Evolutionary conservation across 2,113 vertebrate genomes (phyloP).

Genomic region (Zingel zingel): DNA sequence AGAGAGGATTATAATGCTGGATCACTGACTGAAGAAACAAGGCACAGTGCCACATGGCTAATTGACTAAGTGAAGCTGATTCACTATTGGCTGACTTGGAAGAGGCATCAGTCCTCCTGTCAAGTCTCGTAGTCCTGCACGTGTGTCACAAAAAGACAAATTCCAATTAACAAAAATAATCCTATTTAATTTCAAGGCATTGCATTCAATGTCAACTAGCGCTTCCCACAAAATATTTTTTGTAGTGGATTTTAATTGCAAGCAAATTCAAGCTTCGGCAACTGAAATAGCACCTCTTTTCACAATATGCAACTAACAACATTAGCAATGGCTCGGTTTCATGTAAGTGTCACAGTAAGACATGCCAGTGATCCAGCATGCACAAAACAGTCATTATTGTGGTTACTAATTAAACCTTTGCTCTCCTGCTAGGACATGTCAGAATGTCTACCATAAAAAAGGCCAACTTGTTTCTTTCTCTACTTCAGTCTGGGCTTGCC

Average conservation of each 20-base stretch:
- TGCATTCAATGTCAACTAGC: slow-evolving; percentile 18
- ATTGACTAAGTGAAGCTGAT: slow-evolving; percentile 46
- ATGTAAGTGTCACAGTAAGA: background rate
- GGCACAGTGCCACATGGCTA: slow-evolving; percentile 48
- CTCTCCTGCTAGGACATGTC: background rate
- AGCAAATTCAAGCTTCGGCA: background rate
- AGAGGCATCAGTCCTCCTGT: slow-evolving; percentile 33
- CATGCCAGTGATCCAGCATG: background rate
- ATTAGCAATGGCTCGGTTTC: background rate
- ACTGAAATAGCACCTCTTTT: background rate
- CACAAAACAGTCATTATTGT: background rate
- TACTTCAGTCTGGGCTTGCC: background rate
- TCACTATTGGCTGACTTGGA: slow-evolving; percentile 37
- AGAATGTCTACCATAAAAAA: background rate
- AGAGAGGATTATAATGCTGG: slow-evolving; percentile 48
- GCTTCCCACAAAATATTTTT: background rate
- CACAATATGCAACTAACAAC: background rate
- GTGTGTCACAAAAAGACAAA: slow-evolving; percentile 35
- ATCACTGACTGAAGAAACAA: slow-evolving; percentile 56
- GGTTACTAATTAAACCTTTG: background rate
- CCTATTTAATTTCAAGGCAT: slow-evolving; percentile 22
- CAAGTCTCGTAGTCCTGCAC: slow-evolving; percentile 22
- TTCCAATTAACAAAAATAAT: slow-evolving; percentile 49
- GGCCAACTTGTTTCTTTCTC: background rate
- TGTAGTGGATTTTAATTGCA: background rate